Percentiles rank a stretch among this genome's conserved stretches.
These are phyloP conservation scores for Magallana angulata DNA, from an alignment of 1,140 invertebrate species.

Conservation along the genomic window DNA sequence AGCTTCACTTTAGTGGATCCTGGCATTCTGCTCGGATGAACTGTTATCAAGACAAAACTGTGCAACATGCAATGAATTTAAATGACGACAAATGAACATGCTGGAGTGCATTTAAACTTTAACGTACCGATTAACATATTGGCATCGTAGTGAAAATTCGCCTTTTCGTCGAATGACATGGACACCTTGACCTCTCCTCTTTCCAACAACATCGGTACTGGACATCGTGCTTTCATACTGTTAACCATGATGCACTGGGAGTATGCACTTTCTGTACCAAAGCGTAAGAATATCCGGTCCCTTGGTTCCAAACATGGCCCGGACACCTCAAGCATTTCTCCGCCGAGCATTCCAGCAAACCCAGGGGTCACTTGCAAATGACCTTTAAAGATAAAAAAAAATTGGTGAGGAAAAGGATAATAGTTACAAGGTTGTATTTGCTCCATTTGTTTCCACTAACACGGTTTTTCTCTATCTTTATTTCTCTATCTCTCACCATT, in stretches of 20 bases:
- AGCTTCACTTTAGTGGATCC: neutral
- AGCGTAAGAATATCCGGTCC: neutral
- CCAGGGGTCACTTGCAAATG: constrained; percentile 28
- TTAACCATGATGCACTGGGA: constrained; percentile 34
- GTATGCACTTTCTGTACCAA: neutral
- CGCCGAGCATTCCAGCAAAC: constrained; percentile 51
- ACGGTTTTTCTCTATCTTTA: neutral
- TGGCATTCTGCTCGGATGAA: constrained; percentile 39
- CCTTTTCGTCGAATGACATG: constrained; percentile 32
- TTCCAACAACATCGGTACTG: constrained; percentile 32
- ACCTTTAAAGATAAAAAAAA: neutral
- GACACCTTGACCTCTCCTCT: constrained; percentile 24
- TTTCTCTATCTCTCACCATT: neutral
- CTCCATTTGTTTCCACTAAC: neutral
- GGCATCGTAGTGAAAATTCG: neutral
- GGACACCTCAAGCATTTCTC: constrained; percentile 46
- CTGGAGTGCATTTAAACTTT: too few relatives aligned
- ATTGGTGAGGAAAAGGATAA: neutral
- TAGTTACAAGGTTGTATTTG: neutral
- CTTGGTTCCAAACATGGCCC: constrained; percentile 35
- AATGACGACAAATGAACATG: too few relatives aligned
- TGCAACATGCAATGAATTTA: neutral
- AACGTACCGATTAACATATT: constrained; percentile 24
- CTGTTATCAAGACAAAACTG: neutral
- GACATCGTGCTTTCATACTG: constrained; percentile 47